Evolutionary conservation across 2,888 invertebrate genomes (phyloP).

Genomic region (Dromius quadrimaculatus): DNA sequence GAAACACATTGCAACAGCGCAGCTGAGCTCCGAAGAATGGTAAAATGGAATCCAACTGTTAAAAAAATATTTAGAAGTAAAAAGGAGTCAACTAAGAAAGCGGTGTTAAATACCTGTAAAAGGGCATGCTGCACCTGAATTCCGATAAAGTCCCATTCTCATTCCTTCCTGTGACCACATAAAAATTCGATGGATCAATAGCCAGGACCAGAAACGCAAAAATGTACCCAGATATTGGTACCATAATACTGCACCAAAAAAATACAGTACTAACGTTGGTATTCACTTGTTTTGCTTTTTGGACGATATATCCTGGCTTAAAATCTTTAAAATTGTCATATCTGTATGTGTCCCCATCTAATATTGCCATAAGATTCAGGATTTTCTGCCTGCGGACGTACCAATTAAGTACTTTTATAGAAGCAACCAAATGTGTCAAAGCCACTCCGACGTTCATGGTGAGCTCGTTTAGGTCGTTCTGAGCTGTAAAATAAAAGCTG

Average conservation of each 20-base stretch:
- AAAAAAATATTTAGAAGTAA: conserved; percentile 25
- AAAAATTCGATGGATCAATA: conserved; percentile 5
- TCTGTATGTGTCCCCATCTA: conserved; percentile 50
- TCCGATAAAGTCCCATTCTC: not conserved
- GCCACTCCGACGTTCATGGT: conserved; percentile 58
- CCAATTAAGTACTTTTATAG: conserved; percentile 56
- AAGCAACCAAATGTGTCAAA: conserved; percentile 55
- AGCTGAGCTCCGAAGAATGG: conserved; percentile 59
- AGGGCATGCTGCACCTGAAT: not conserved
- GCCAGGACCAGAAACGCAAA: conserved; percentile 24
- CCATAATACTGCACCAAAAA: conserved; percentile 41
- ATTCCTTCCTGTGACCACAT: not conserved
- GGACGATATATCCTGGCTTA: conserved; percentile 52
- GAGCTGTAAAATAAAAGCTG: conserved; percentile 42
- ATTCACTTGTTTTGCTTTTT: conserved; percentile 55
- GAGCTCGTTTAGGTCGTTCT: conserved; percentile 54
- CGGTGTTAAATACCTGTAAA: no score
- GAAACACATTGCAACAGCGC: conserved; percentile 61
- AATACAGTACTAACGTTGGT: conserved; percentile 40
- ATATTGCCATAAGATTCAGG: conserved; percentile 54
- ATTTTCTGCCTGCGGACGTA: conserved; percentile 54
- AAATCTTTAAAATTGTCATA: conserved; percentile 55
- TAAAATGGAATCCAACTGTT: conserved; percentile 61
- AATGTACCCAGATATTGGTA: conserved; percentile 44
- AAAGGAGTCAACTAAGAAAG: no score